Conservation (phyloP, 2,797 vertebrate species). For the Eulemur mongoz region DNA sequence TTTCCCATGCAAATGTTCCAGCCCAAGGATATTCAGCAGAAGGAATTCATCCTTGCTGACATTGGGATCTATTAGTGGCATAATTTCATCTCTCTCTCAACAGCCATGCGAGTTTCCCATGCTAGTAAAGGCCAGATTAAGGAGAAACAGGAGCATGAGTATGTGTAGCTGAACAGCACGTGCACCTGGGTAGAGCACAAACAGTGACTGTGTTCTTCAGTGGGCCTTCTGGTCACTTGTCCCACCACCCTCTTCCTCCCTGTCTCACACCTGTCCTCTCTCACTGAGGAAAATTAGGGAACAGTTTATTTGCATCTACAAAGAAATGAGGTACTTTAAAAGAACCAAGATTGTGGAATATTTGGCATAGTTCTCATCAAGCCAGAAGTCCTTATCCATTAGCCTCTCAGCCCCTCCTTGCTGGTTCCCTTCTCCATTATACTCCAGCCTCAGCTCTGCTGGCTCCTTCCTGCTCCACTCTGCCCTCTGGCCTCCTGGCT, state of each 20-base stretch:
- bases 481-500: not conserved
- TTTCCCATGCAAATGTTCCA: not conserved
- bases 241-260: not conserved
- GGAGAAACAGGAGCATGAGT: accelerated
- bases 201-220: accelerated
- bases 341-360: not conserved
- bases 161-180: accelerated
- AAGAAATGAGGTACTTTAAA: not conserved
- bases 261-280: not conserved
- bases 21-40: not conserved
- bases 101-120: not conserved
- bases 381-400: accelerated
- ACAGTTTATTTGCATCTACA: not conserved
- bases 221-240: not conserved
- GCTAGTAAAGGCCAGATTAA: not conserved
- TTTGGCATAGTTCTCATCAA: not conserved
- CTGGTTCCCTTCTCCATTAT: accelerated
- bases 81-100: not conserved
- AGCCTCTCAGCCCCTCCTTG: not conserved
- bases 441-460: accelerated
- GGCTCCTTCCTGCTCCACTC: not conserved
- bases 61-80: no score
- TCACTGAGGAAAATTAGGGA: not conserved
- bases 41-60: not conserved
- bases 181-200: accelerated